Percentiles rank a stretch among this genome's conserved stretches.
Conservation (phyloP, 2,113 vertebrate species). For the Pseudopodoces humilis region DNA sequence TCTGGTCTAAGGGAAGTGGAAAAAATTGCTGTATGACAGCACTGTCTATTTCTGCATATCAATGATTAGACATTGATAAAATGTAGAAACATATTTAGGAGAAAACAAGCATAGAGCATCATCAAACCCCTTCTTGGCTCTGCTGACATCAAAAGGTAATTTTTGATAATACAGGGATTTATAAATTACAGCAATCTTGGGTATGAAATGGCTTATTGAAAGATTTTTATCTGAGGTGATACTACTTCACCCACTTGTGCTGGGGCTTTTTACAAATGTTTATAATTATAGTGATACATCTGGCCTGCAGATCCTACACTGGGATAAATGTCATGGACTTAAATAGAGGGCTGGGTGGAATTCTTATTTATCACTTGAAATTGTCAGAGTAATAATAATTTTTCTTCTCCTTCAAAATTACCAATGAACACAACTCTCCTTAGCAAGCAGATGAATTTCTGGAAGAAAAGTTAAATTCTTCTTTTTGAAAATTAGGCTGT, state of each 20-base stretch:
- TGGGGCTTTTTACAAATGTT: constrained; percentile 9
- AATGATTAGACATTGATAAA: not conserved
- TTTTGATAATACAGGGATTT: constrained; percentile 18
- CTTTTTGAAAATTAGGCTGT: constrained; percentile 42
- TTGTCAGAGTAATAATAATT: constrained; percentile 39
- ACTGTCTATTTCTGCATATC: not conserved
- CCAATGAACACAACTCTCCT: constrained; percentile 33
- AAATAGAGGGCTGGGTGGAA: not conserved
- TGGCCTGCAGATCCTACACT: not conserved
- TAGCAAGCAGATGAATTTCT: constrained; percentile 64
- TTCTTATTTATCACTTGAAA: constrained; percentile 42
- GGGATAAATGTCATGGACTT: not conserved
- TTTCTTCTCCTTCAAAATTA: constrained; percentile 49
- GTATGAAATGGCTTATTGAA: not conserved
- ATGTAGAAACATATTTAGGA: not conserved
- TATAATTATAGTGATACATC: constrained; percentile 4
- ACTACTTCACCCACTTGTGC: not conserved
- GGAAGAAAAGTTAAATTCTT: constrained; percentile 47
- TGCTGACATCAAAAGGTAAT: constrained; percentile 10
- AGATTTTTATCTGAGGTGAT: constrained; percentile 25
- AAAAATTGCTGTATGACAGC: not conserved
- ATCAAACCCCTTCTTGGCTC: not conserved
- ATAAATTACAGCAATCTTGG: constrained; percentile 26
- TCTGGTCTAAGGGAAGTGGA: not conserved
- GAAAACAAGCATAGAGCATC: not conserved